These are phyloP conservation scores for Micoletzkya japonica DNA, from an alignment of 2,888 invertebrate genomes.

Conservation along the genomic window DNA sequence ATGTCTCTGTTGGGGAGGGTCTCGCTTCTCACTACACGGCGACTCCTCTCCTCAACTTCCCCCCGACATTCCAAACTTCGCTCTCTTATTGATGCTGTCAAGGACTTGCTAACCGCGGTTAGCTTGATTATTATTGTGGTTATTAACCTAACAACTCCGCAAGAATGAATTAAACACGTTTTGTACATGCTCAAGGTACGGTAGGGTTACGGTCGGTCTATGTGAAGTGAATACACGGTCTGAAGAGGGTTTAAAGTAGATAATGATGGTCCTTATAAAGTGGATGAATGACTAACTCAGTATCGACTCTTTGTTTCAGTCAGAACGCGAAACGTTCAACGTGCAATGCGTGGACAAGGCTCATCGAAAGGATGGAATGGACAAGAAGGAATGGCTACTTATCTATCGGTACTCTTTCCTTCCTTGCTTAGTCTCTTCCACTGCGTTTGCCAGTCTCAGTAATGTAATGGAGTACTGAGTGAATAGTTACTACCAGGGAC, in stretches of 20 bases:
- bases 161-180: no score
- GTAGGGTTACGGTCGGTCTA: no score
- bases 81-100: no score
- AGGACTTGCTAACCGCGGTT: constrained; percentile 15
- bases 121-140: not conserved
- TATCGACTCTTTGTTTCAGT: constrained; percentile 31
- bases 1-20: no score
- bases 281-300: not conserved
- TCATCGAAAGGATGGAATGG: constrained; percentile 36
- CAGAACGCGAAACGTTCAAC: constrained; percentile 41
- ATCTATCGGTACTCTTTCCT: constrained; percentile 33
- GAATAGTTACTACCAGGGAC: constrained; percentile 4
- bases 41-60: no score
- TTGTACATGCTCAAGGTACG: no score
- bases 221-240: no score
- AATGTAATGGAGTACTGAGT: not conserved
- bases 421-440: not conserved
- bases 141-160: no score
- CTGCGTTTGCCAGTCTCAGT: not conserved
- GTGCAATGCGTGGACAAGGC: constrained; percentile 34
- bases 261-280: no score
- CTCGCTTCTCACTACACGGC: no score
- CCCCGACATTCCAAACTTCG: no score
- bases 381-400: constrained; percentile 38
- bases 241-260: no score